Percentiles rank a stretch among this genome's conserved stretches.
Conservation (phyloP, 2,888 invertebrate species). For the Pachliopta kotzebuea region DNA sequence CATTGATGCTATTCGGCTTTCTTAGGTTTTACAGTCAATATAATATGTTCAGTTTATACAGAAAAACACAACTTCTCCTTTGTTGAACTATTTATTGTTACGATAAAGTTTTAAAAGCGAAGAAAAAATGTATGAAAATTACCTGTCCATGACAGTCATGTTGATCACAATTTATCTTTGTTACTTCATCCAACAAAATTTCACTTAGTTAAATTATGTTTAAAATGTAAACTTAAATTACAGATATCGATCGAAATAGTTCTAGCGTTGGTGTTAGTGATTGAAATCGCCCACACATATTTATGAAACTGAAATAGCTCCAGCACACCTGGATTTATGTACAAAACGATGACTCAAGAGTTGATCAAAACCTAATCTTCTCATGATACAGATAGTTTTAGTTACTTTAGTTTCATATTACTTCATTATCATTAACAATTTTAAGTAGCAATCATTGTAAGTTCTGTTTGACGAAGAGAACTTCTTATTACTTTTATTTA, state of each 20-base stretch:
- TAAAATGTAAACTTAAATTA: slow-evolving; percentile 3
- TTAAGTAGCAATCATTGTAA: too few species aligned
- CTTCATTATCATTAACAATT: too few species aligned
- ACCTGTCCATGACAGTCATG: background rate
- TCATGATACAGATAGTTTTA: background rate
- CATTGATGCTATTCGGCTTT: slow-evolving; percentile 32
- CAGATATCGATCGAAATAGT: slow-evolving; percentile 23
- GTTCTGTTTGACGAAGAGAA: too few species aligned
- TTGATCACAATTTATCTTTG: background rate
- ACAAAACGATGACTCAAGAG: slow-evolving; percentile 18
- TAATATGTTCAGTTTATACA: slow-evolving; percentile 1
- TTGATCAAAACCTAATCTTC: background rate
- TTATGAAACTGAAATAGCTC: slow-evolving; percentile 26
- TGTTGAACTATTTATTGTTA: background rate
- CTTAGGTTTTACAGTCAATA: background rate
- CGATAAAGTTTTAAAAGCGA: background rate
- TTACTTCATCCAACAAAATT: background rate
- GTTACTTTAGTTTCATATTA: too few species aligned
- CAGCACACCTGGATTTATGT: slow-evolving; percentile 28
- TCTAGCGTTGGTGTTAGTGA: slow-evolving; percentile 24
- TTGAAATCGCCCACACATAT: slow-evolving; percentile 28
- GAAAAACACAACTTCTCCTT: slow-evolving; percentile 6
- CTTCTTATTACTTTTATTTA: too few species aligned
- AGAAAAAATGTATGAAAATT: background rate
- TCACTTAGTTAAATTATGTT: background rate